These are phyloP conservation scores for Crotalus viridis DNA, from an alignment of 2,113 vertebrate species.

Conservation along the genomic window DNA sequence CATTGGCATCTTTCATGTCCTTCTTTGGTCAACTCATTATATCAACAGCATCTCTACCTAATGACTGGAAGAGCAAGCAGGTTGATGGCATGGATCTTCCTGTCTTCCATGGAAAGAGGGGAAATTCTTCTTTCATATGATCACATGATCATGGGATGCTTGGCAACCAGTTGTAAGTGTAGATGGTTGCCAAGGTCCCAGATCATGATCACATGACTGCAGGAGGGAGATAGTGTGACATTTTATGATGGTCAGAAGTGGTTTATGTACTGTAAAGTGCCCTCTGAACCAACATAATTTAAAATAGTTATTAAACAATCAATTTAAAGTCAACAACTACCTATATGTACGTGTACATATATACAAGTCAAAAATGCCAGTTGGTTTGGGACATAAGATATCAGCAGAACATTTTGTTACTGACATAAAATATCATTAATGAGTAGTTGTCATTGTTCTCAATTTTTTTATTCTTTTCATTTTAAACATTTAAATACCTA, in stretches of 20 bases:
- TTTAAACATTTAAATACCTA: constrained; percentile 9
- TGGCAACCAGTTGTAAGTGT: not conserved
- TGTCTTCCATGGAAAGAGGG: no score
- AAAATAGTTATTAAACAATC: not conserved
- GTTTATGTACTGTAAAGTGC: not conserved
- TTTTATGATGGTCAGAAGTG: not conserved
- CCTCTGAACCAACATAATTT: no score
- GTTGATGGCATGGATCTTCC: not conserved
- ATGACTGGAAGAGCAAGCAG: not conserved
- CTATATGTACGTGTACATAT: not conserved
- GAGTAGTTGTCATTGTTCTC: constrained; percentile 36
- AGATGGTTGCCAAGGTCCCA: not conserved
- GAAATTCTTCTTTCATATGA: not conserved
- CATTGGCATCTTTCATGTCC: no score
- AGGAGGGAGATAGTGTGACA: not conserved
- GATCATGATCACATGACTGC: not conserved
- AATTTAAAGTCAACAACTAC: not conserved
- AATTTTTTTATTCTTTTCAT: constrained; percentile 17
- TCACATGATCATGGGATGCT: not conserved
- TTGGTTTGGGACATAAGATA: constrained; percentile 70
- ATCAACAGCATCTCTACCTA: not conserved
- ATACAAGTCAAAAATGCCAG: constrained; percentile 66
- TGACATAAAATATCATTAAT: constrained; percentile 53
- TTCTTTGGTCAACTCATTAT: not conserved
- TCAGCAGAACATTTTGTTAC: constrained; percentile 71